These are phyloP conservation scores for Drosophila cracens DNA, from an alignment of 2,888 invertebrate species.

Conservation along the genomic window DNA sequence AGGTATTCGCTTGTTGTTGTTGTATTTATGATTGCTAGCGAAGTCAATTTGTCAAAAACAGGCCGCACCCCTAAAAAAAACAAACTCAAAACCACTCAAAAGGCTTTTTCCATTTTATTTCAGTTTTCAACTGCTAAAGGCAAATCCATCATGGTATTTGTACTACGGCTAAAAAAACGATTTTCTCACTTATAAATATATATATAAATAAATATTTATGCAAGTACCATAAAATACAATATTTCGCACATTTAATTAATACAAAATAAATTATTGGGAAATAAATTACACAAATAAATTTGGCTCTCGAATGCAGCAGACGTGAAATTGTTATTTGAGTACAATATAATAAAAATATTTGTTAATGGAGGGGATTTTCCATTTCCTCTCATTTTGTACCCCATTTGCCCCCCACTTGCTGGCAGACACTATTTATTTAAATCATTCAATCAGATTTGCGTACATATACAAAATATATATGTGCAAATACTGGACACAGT, in stretches of 20 bases:
- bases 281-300: conserved; percentile 66
- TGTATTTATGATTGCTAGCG: conserved; percentile 55
- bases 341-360: conserved; percentile 61
- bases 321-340: conserved; percentile 60
- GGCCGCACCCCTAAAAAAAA: conserved; percentile 21
- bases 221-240: conserved; percentile 15
- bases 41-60: conserved; percentile 79
- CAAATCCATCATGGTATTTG: conserved; percentile 52
- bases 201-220: conserved; percentile 47
- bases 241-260: conserved; percentile 77
- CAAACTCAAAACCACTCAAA: conserved; percentile 33
- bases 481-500: neutral
- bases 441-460: conserved; percentile 48
- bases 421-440: conserved; percentile 59
- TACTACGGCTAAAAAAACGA: conserved; percentile 51
- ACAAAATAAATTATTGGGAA: conserved; percentile 77
- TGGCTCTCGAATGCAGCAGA: conserved; percentile 49
- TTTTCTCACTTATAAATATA: conserved; percentile 35
- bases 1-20: conserved; percentile 22
- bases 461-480: conserved; percentile 17
- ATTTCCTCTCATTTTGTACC: neutral
- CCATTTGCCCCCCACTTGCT: conserved; percentile 2
- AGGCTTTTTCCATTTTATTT: conserved; percentile 41
- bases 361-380: conserved; percentile 34
- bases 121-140: conserved; percentile 16